Evolutionary conservation across 2,888 invertebrate genomes (phyloP), one percentile per base, ranked within the genome.

Genomic region (Macaria notata): DNA sequence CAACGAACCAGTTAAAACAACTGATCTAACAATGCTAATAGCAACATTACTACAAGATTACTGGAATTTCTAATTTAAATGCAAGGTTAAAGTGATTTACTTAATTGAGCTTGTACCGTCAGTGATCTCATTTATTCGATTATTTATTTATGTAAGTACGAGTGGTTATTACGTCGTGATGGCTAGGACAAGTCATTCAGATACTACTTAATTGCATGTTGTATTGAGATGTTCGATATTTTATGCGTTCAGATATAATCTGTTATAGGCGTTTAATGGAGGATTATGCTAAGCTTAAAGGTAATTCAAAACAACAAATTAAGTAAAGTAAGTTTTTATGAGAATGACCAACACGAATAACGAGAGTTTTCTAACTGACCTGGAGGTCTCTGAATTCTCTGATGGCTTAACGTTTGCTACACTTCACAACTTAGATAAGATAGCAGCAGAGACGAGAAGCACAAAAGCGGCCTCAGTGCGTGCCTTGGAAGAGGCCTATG

Each of bases 71-170:
- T 66, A 48, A 79, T 81, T 77, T 76, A 71, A 72, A 68, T 72
- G 67, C 84, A 84, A 84, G 85, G 84, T 77, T 81, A 69, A 73
- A 79, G 66, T 75, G 69, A 80, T 84, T 83, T 79, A 75, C 74
- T 77, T 65, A 70, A 73, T 73, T 74, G 70, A 76, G 72, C 68
- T 73, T 58, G 46, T 50, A 54, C 59, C 54, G 47, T 48, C 54
- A 59, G 71, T 81, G 81, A 78, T 83, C 77, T 76, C 76, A 79
- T 78, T 81, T 68, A 66, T 70, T 75, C 67, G 67, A 71, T 64
- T 58, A 50, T 58, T 71, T 70, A 60, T 50, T 51, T 55, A 55
- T 54, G 46, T 56, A 48, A 19, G 9, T 56, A 46, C 54, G 19
- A 48, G 38, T 59, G 69, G 49, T 61, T 75, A 52, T 58, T 50